Percentiles rank a stretch among this genome's conserved stretches.
phyloP scores from a whole-genome alignment of 2,113 vertebrate genomes.

The Syrmaticus mikado region DNA sequence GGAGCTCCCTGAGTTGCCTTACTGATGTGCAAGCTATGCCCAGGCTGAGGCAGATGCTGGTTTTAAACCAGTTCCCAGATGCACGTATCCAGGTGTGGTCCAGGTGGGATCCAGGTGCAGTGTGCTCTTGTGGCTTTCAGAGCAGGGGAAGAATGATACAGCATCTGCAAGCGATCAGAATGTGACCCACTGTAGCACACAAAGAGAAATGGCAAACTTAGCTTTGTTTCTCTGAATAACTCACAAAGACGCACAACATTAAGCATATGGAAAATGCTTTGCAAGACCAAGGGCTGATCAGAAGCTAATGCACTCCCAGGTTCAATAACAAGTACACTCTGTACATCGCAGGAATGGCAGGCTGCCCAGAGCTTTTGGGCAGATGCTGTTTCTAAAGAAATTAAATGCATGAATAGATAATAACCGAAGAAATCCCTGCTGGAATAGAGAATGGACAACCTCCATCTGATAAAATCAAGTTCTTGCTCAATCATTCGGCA shows the following conservation, averaged over 20 bases:
- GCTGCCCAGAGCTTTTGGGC: slow-evolving; percentile 67
- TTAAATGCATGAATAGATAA: slow-evolving; percentile 72
- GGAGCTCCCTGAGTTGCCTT: neutral
- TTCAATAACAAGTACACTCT: slow-evolving; percentile 70
- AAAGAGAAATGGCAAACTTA: neutral
- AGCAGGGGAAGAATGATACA: neutral
- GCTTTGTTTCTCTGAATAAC: neutral
- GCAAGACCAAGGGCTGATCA: slow-evolving; percentile 43
- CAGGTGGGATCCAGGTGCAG: neutral
- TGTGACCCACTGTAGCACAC: neutral
- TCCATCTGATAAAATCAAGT: slow-evolving; percentile 67
- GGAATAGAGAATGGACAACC: slow-evolving; percentile 62
- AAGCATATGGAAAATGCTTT: slow-evolving; percentile 28
- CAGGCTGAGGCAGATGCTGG: neutral
- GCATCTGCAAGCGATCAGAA: neutral
- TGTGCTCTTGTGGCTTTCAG: neutral
- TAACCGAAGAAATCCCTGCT: slow-evolving; percentile 65
- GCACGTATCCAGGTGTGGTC: neutral
- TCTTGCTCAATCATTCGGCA: slow-evolving; percentile 60
- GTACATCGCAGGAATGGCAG: slow-evolving; percentile 67
- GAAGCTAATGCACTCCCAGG: slow-evolving; percentile 60
- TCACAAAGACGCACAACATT: neutral
- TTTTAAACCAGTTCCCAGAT: neutral
- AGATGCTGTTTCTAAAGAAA: slow-evolving; percentile 70
- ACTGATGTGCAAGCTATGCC: neutral